phyloP scores from a whole-genome alignment of 2,113 vertebrate species.

The Tetraodon nigroviridis region DNA sequence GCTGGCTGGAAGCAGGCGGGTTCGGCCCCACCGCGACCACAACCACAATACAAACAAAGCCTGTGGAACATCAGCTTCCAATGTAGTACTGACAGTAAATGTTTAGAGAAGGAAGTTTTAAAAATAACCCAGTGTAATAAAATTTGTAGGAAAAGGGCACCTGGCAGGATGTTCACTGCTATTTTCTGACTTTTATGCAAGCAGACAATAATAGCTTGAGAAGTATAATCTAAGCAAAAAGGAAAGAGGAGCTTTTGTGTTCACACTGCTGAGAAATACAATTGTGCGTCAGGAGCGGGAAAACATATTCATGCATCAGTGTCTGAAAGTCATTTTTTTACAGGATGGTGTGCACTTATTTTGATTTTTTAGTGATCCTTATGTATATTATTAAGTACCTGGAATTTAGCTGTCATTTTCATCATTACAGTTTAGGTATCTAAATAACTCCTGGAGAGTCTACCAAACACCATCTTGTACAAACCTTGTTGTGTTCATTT shows the following conservation, averaged over 20 bases:
- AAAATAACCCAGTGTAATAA: constrained; percentile 74
- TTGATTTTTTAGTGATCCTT: too few relatives aligned
- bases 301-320: too few relatives aligned
- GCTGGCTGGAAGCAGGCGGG: constrained; percentile 71
- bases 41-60: constrained; percentile 86
- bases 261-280: constrained; percentile 15
- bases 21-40: constrained; percentile 70
- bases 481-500: too few relatives aligned
- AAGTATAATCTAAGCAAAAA: constrained; percentile 37
- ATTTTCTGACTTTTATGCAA: constrained; percentile 27
- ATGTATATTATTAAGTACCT: too few relatives aligned
- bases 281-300: background rate
- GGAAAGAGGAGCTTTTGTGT: constrained; percentile 22
- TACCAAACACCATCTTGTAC: too few relatives aligned
- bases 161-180: constrained; percentile 49
- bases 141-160: constrained; percentile 65
- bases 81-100: constrained; percentile 73
- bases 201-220: constrained; percentile 50
- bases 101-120: constrained; percentile 72
- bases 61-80: constrained; percentile 77
- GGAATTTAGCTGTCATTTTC: too few relatives aligned
- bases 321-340: too few relatives aligned
- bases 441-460: too few relatives aligned
- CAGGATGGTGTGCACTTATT: too few relatives aligned
- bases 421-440: too few relatives aligned